These are phyloP conservation scores for Meda fulgida DNA, from an alignment of 2,797 vertebrate species.

Conservation along the genomic window DNA sequence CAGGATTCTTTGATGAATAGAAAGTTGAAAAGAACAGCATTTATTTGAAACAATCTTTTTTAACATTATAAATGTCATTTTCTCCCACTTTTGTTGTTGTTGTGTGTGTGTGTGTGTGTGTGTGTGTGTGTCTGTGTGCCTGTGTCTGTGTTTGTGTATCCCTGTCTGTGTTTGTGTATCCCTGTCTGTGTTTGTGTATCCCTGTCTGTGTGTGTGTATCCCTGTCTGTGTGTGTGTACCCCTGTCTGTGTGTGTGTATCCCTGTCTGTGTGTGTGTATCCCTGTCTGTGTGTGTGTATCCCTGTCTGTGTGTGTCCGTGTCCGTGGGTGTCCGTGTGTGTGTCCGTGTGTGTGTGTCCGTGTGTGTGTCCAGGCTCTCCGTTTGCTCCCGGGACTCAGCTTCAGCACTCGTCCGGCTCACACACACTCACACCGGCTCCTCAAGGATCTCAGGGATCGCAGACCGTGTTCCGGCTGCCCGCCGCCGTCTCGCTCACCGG, in stretches of 20 bases:
- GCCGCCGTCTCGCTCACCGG: slow-evolving; percentile 82
- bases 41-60: too few relatives aligned
- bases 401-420: slow-evolving; percentile 72
- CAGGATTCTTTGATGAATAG: too few relatives aligned
- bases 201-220: background rate
- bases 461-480: slow-evolving; percentile 84
- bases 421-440: slow-evolving; percentile 44
- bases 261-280: too few relatives aligned
- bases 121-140: too few relatives aligned
- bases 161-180: background rate
- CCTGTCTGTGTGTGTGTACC: background rate
- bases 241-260: too few relatives aligned
- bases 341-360: background rate
- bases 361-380: slow-evolving; percentile 72
- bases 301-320: background rate
- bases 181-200: background rate
- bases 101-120: too few relatives aligned
- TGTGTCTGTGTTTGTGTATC: background rate
- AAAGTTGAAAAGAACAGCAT: too few relatives aligned
- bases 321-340: background rate
- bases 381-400: slow-evolving; percentile 82
- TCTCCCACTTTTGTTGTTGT: too few relatives aligned
- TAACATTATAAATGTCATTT: too few relatives aligned
- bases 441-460: slow-evolving; percentile 73
- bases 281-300: too few relatives aligned